These are phyloP conservation scores for Chironomus riparius DNA, from an alignment of 2,888 invertebrate species.

Conservation along the genomic window DNA sequence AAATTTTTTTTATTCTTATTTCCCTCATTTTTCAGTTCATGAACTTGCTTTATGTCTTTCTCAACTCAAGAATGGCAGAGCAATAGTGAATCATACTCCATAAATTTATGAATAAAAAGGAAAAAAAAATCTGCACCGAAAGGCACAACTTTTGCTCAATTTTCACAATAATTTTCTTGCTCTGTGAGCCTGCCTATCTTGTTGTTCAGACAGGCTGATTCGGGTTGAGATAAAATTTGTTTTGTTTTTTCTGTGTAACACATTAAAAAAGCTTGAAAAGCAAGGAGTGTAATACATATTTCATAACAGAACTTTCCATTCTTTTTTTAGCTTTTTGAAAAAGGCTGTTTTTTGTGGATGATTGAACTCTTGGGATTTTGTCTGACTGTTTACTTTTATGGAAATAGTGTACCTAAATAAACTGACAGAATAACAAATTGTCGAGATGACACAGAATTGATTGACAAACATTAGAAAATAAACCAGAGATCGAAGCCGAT, in stretches of 20 bases:
- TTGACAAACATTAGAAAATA: too few relatives aligned
- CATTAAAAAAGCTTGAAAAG: not conserved
- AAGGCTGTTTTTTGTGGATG: too few relatives aligned
- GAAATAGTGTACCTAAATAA: too few relatives aligned
- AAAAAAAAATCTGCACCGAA: too few relatives aligned
- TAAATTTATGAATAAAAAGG: too few relatives aligned
- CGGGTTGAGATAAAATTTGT: not conserved
- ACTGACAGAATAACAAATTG: too few relatives aligned
- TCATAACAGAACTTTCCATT: not conserved
- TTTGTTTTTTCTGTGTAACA: not conserved
- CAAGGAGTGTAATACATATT: not conserved
- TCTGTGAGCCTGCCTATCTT: not conserved
- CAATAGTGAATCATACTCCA: not conserved
- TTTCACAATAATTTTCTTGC: not conserved
- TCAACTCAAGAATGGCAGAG: not conserved
- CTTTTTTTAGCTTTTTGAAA: not conserved
- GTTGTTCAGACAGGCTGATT: not conserved
- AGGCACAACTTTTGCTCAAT: not conserved
- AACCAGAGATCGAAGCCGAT: too few relatives aligned
- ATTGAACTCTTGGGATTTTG: too few relatives aligned
- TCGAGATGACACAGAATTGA: too few relatives aligned
- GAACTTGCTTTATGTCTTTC: not conserved
- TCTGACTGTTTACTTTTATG: too few relatives aligned
- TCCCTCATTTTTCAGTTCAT: not conserved
- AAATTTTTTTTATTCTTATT: not conserved